Conservation (phyloP, 1,140 invertebrate species). For the Plectus sambesii region DNA sequence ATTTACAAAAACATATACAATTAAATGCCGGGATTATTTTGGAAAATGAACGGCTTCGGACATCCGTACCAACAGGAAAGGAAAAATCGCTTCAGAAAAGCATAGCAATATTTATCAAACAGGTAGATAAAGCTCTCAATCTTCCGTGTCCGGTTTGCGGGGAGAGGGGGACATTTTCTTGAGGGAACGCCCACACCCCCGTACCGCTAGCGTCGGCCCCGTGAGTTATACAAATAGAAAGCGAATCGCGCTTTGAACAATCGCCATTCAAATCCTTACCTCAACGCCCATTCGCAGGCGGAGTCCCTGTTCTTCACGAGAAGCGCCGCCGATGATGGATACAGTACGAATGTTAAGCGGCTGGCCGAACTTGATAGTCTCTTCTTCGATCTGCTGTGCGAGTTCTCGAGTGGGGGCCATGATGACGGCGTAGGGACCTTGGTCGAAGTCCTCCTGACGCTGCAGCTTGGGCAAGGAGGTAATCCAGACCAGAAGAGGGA, state of each 20-base stretch:
- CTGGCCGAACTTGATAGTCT: slow-evolving; percentile 92
- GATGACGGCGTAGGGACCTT: slow-evolving; percentile 98
- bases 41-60: neutral
- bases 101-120: neutral
- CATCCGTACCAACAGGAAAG: neutral
- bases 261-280: slow-evolving; percentile 48
- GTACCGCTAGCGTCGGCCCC: too few relatives aligned
- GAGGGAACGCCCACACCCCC: too few relatives aligned
- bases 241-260: too few relatives aligned
- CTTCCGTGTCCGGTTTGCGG: too few relatives aligned
- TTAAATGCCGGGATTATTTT: neutral
- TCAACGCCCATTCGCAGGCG: slow-evolving; percentile 89
- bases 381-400: slow-evolving; percentile 98
- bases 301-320: slow-evolving; percentile 95
- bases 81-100: neutral
- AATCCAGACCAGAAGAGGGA: slow-evolving; percentile 95
- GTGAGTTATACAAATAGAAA: too few relatives aligned
- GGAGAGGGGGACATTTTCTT: too few relatives aligned
- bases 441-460: slow-evolving; percentile 56
- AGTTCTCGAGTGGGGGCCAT: slow-evolving; percentile 95
- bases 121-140: too few relatives aligned
- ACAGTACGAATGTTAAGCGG: slow-evolving; percentile 88
- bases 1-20: slow-evolving; percentile 4
- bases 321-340: slow-evolving; percentile 92
- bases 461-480: slow-evolving; percentile 91